Evolutionary conservation across 2,888 invertebrate genomes (phyloP).

Genomic region (Agrochola macilenta): DNA sequence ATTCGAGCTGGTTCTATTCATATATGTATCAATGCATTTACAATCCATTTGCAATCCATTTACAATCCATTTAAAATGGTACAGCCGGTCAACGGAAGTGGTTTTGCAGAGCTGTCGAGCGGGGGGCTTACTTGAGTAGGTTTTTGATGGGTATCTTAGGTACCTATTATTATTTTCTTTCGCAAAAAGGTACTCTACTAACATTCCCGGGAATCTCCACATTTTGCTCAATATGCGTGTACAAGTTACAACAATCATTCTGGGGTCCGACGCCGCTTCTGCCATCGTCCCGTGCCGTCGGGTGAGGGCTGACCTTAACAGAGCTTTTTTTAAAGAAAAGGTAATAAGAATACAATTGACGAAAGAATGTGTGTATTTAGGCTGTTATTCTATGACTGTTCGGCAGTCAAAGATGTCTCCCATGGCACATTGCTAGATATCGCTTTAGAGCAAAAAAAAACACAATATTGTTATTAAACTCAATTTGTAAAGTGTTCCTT

Average conservation of each 20-base stretch:
- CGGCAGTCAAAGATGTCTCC: neutral
- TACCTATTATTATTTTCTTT: neutral
- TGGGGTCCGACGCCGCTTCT: neutral
- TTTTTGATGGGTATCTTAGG: neutral
- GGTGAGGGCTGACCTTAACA: neutral
- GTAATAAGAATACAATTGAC: too few relatives aligned
- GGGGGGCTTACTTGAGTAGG: neutral
- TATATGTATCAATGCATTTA: neutral
- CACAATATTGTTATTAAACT: neutral
- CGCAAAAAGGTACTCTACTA: neutral
- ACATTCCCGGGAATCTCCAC: neutral
- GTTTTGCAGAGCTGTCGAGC: neutral
- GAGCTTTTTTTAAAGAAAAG: neutral
- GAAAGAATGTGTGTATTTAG: neutral
- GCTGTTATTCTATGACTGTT: neutral
- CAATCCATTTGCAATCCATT: neutral
- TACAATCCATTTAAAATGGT: neutral
- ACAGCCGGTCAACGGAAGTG: neutral
- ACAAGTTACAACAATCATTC: neutral
- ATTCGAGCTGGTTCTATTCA: constrained; percentile 1
- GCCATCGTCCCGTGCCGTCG: neutral
- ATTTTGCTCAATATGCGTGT: neutral
- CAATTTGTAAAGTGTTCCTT: neutral
- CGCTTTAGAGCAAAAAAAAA: neutral
- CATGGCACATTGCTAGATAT: neutral